These are phyloP conservation scores for Centroberyx gerrardi DNA, from an alignment of 2,797 vertebrate species.

Conservation along the genomic window DNA sequence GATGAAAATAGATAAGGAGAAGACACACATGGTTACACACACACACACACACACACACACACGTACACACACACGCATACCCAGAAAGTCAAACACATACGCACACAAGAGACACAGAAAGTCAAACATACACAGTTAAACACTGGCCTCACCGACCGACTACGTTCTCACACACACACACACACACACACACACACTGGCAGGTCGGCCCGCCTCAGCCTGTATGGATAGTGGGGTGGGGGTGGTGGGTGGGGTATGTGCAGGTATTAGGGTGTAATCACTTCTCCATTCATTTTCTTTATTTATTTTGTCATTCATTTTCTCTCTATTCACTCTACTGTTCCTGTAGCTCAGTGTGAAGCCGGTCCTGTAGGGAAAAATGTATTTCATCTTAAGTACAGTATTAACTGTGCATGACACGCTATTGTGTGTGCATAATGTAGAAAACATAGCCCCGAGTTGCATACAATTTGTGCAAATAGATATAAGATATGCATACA, in stretches of 20 bases:
- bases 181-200: constrained; percentile 5
- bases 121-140: constrained; percentile 58
- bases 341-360: neutral
- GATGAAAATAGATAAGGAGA: constrained; percentile 66
- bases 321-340: constrained; percentile 12
- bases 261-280: constrained; percentile 50
- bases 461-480: too few relatives aligned
- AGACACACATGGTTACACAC: constrained; percentile 57
- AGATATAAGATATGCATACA: too few relatives aligned
- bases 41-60: constrained; percentile 35
- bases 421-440: too few relatives aligned
- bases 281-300: constrained; percentile 31
- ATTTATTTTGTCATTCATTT: neutral
- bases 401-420: too few relatives aligned
- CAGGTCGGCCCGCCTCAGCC: constrained; percentile 50
- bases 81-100: too few relatives aligned
- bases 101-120: neutral
- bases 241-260: constrained; percentile 2
- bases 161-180: constrained; percentile 6
- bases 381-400: neutral
- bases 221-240: constrained; percentile 4
- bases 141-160: constrained; percentile 23
- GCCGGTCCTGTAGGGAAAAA: too few relatives aligned
- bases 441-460: too few relatives aligned
- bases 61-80: too few relatives aligned